Conservation (phyloP, 2,113 vertebrate species). For the Alaudala cheleensis region DNA sequence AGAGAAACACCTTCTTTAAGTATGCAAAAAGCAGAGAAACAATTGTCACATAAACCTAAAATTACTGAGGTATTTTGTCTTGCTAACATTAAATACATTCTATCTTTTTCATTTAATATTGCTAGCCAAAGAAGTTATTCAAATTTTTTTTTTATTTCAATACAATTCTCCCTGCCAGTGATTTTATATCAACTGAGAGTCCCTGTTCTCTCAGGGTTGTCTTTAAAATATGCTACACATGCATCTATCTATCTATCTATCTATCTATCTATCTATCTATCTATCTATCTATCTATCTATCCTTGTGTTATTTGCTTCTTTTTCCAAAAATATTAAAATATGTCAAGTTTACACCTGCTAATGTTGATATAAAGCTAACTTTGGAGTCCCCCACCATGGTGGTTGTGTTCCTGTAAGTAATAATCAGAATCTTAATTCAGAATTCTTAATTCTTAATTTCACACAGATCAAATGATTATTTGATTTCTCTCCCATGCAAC, state of each 20-base stretch:
- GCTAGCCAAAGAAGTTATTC: not conserved
- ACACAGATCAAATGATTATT: not conserved
- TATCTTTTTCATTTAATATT: not conserved
- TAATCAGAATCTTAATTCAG: not conserved
- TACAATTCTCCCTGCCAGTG: not conserved
- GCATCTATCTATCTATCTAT: not conserved
- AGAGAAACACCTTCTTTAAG: not conserved
- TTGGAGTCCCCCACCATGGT: not conserved
- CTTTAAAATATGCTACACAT: not conserved
- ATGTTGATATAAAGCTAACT: not conserved
- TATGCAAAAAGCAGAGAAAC: not conserved
- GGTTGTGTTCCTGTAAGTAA: not conserved
- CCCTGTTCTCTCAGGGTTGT: not conserved
- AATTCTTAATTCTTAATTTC: too few species aligned
- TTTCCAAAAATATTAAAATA: not conserved
- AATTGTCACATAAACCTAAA: not conserved
- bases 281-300: not conserved
- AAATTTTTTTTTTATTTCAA: not conserved
- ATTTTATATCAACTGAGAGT: not conserved
- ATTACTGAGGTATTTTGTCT: not conserved
- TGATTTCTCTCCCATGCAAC: not conserved
- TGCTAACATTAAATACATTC: not conserved
- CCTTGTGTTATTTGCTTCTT: not conserved
- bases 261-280: not conserved
- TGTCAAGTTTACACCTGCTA: not conserved